Conservation (phyloP, 2,113 vertebrate genomes). For the Pachycephala philippinensis region DNA sequence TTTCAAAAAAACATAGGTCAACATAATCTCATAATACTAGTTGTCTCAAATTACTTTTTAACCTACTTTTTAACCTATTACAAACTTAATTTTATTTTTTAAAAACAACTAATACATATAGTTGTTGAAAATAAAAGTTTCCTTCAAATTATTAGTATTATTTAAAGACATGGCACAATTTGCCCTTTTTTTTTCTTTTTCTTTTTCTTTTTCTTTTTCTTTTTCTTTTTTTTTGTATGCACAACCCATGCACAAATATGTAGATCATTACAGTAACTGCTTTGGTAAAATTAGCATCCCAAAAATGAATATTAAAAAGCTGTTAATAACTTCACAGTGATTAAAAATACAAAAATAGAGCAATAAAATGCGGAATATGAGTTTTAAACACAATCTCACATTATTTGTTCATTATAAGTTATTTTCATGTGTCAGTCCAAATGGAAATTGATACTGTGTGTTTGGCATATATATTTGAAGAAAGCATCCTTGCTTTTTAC, state of each 20-base stretch:
- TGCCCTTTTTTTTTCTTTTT: background rate
- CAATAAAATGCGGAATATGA: background rate
- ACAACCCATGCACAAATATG: background rate
- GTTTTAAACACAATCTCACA: background rate
- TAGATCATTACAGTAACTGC: background rate
- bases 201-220: background rate
- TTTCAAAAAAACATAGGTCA: background rate
- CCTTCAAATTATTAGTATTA: background rate
- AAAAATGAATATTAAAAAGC: background rate
- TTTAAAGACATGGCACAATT: background rate
- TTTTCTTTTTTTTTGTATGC: background rate
- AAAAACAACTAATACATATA: background rate
- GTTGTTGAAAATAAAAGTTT: background rate
- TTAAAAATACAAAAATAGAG: background rate
- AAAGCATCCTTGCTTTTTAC: background rate
- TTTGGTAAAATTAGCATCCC: background rate
- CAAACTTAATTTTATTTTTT: background rate
- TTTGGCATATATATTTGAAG: background rate
- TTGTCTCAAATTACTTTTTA: background rate
- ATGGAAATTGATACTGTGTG: background rate
- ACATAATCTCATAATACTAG: background rate
- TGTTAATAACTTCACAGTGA: background rate
- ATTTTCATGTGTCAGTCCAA: background rate
- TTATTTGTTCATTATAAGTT: background rate
- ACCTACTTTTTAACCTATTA: background rate